These are phyloP conservation scores for Bucco capensis DNA, from an alignment of 2,113 vertebrate genomes.

Conservation along the genomic window DNA sequence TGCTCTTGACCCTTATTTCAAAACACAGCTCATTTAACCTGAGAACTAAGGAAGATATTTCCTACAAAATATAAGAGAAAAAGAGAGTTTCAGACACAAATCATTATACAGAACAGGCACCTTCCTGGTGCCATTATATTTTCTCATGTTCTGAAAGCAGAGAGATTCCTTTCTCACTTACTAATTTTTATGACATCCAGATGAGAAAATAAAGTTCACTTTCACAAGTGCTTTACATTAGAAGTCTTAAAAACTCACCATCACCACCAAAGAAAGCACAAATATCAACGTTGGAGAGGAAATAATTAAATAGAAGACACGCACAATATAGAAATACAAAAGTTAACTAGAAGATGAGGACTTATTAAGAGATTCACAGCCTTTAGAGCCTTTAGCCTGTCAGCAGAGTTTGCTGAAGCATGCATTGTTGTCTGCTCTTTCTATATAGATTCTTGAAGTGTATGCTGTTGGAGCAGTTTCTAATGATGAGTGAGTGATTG, in stretches of 20 bases:
- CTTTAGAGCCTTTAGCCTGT: background rate
- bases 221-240: background rate
- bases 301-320: background rate
- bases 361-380: background rate
- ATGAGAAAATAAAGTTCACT: background rate
- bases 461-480: background rate
- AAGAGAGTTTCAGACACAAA: background rate
- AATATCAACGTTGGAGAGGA: background rate
- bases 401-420: background rate
- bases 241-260: background rate
- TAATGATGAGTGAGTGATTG: background rate
- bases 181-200: background rate
- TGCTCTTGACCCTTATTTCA: background rate
- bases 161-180: background rate
- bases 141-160: background rate
- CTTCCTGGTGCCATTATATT: background rate
- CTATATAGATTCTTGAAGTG: background rate
- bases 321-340: background rate
- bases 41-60: background rate
- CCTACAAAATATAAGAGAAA: background rate
- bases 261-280: background rate
- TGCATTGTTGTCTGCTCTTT: background rate
- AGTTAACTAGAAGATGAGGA: background rate
- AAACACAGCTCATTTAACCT: background rate
- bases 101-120: background rate